Conservation (phyloP, 2,888 invertebrate species). For the Neoaliturus tenellus region DNA sequence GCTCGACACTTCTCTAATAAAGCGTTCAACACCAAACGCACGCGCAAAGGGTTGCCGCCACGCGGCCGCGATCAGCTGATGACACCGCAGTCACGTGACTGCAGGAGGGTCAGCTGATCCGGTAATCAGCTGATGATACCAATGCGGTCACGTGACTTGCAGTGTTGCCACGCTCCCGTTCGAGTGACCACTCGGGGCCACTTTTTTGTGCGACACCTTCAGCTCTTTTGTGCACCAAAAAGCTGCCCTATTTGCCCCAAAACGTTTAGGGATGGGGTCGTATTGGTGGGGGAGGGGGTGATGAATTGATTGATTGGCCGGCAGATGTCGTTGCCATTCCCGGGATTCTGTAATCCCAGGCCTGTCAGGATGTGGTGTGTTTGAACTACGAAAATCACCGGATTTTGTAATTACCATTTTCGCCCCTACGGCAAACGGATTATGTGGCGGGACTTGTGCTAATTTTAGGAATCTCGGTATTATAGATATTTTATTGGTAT, state of each 20-base stretch:
- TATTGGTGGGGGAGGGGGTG: neutral
- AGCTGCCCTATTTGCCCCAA: conserved; percentile 36
- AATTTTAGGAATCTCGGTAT: neutral
- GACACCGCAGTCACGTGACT: conserved; percentile 1
- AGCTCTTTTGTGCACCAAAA: neutral
- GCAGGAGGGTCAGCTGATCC: conserved; percentile 15
- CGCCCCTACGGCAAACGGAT: neutral
- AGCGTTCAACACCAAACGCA: neutral
- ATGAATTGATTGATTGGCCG: conserved; percentile 41
- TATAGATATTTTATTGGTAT: too few relatives aligned
- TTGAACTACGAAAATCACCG: conserved; percentile 32
- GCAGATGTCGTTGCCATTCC: conserved; percentile 24
- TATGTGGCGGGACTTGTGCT: neutral
- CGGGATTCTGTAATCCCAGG: conserved; percentile 28
- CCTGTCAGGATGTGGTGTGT: conserved; percentile 9
- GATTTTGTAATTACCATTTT: conserved; percentile 34
- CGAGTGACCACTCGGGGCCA: neutral
- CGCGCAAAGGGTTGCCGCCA: conserved; percentile 31
- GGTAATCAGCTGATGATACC: neutral
- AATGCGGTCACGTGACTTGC: conserved; percentile 22
- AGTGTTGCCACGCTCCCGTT: neutral
- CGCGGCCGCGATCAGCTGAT: too few relatives aligned
- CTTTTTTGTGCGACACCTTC: conserved; percentile 41
- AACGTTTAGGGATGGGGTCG: neutral
- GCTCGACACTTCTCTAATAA: neutral